Base-by-base conservation (phyloP, 2,113 vertebrate species). In the Halcyon malimbica region DNA sequence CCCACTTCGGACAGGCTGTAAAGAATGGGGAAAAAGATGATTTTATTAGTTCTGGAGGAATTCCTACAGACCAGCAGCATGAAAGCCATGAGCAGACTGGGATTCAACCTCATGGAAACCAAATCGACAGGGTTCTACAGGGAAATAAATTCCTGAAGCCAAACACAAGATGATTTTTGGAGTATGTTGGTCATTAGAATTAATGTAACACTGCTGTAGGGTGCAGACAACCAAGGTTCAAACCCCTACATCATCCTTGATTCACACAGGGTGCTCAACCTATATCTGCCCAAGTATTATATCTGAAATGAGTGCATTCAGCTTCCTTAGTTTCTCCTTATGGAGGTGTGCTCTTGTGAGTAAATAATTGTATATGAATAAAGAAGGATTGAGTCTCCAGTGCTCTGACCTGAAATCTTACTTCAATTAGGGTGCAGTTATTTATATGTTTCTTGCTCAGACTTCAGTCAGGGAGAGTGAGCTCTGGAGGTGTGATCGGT, bases 401-500 rank as follows among this genome's bases (percentile, higher is more conserved):
- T 7, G 21, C 35, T 25, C 28, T 31, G 13, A 39, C 23, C 11
- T 79, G n/a, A 79, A 79, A 79, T 37, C 21, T 62, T 48, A 73
- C 41, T 48, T 53, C 18, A 68, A 16, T 29, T 33, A 28, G 8
- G 26, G 18, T 19, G 48, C 35, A 53, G 35, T 29, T 39, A 53
- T 71, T 54, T 54, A 39, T 31, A 24, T 7, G 51, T 35, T 28
- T 73, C 7, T 54, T 10, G 28, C 28, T 41, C 37, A 53, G 50
- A 53, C 53, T 53, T 71, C 50, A 41, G 28, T 41, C 50, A 41
- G 37, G 50, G 50, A 73, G 50, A 62, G 15, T 0, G 4, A 76
- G 24, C 19, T 50, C 25, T 56, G 10, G 41, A 68, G 41, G 26
- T 0, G 0, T 63, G 24, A 19, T 41, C 12, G 12, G 29, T 75